Percentiles rank a stretch among this genome's conserved stretches.
Evolutionary conservation across 1,140 invertebrate genomes (phyloP).

Genomic region (Anoplophora glabripennis): DNA sequence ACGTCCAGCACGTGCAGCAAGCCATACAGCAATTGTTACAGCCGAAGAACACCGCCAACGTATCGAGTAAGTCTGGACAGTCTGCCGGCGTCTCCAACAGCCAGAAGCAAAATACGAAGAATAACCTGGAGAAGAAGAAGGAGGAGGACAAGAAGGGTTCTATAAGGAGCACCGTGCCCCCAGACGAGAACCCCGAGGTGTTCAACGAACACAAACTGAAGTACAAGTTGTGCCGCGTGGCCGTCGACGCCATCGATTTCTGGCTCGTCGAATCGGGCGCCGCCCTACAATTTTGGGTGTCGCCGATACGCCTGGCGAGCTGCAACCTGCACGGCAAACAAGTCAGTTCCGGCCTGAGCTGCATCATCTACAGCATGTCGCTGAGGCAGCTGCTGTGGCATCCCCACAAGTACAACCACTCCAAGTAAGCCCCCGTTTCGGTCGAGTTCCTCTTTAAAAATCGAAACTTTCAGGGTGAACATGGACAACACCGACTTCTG

Average conservation of each 20-base stretch:
- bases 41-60: constrained; percentile 25
- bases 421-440: constrained; percentile 30
- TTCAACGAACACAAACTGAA: constrained; percentile 64
- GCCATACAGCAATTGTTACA: constrained; percentile 43
- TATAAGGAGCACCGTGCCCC: constrained; percentile 10
- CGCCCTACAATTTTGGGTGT: constrained; percentile 83
- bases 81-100: not conserved
- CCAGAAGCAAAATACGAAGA: not conserved
- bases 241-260: constrained; percentile 88
- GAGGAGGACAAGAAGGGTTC: constrained; percentile 25
- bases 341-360: constrained; percentile 87
- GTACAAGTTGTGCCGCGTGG: constrained; percentile 88
- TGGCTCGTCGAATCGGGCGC: constrained; percentile 87
- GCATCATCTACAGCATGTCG: constrained; percentile 75
- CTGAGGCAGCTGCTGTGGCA: constrained; percentile 67
- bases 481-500: constrained; percentile 69
- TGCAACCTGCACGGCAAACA: constrained; percentile 93
- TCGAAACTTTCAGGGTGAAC: constrained; percentile 27
- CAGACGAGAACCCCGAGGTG: not conserved
- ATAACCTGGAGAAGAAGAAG: constrained; percentile 13
- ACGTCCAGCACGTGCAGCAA: constrained; percentile 38
- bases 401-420: constrained; percentile 46
- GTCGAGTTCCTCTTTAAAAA: not conserved
- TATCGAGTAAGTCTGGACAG: constrained; percentile 1
- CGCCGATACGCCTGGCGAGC: constrained; percentile 81